Base-by-base conservation (phyloP, 2,888 invertebrate genomes). In the Eupithecia dodoneata region DNA sequence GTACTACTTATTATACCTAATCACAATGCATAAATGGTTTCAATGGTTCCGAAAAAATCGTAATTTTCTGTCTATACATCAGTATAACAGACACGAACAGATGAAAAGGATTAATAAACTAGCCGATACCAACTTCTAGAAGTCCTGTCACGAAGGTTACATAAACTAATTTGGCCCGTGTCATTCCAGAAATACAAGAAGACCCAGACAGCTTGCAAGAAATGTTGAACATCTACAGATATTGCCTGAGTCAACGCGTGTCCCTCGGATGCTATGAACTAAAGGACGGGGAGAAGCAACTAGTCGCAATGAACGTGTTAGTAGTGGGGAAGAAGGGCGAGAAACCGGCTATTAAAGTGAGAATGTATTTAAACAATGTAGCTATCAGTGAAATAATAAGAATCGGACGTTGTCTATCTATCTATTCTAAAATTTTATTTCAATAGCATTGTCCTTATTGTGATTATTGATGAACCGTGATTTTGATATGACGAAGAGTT, bases 261-360 rank as follows among this genome's bases (percentile, higher is more conserved):
- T 69, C 67, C 7, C n/a, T 71, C 10, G 71, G 71, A 41, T 72
- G 72, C 44, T 71, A 71, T 41, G 52, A 49, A 13, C 15, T 69
- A 42, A 69, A 18, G 44, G 45, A n/a, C 42, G 45, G 44, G 15
- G 45, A n/a, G 45, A 69, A 45, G 10, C 44, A 45, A 45, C 67
- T 69, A 3, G n/a, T 69, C 12, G 67, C 67, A n/a, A 5, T 69
- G 67, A 69, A 69, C 45, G 12, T 69, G 18, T 69, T 69, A 69
- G 44, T 45, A 4, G 44, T 7, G n/a, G 67, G 44, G n/a, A 69
- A 69, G 44, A 69, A 69, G 4, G 67, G 67, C 45, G 67, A 69
- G 4, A 69, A 45, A 44, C 42, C 9, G 9, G 44, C 18, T 44
- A 69, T 44, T 9, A 44, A 69, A 10, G 67, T 45, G 45, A 69